These are phyloP conservation scores for Pollimyrus isidori DNA, from an alignment of 2,113 vertebrate genomes.

Conservation along the genomic window DNA sequence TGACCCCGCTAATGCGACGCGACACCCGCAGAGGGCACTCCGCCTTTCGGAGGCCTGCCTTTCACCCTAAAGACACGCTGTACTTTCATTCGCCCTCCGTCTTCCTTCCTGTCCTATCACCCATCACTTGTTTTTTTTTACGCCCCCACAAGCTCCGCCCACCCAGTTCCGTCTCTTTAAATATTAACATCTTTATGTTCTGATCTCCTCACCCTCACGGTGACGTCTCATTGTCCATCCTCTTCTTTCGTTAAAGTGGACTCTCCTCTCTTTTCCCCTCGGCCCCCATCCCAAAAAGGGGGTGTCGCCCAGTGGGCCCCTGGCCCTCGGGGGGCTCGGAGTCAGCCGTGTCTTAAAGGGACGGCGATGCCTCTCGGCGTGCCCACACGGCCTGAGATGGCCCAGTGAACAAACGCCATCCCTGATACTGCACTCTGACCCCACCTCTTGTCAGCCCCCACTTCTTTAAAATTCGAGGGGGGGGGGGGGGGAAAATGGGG, in stretches of 20 bases:
- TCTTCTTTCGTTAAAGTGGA: neutral
- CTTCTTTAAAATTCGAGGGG: neutral
- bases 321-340: neutral
- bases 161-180: neutral
- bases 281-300: neutral
- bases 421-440: conserved; percentile 19
- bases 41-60: conserved; percentile 31
- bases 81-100: neutral
- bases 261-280: neutral
- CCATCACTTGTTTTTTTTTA: neutral
- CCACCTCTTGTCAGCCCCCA: neutral
- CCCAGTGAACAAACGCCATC: conserved; percentile 13
- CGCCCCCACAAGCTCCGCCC: neutral
- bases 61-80: conserved; percentile 24
- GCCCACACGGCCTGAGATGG: neutral
- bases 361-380: neutral
- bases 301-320: neutral
- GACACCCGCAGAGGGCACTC: conserved; percentile 40
- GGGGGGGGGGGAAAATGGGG: neutral
- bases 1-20: conserved; percentile 41
- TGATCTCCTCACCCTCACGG: neutral
- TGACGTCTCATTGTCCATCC: neutral
- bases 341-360: neutral
- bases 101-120: neutral
- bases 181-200: neutral